A percentile compares a stretch with the other conserved stretches of the same genome.
Conservation (phyloP, 2,797 vertebrate genomes). For the Ptychobarbus kaznakovi region DNA sequence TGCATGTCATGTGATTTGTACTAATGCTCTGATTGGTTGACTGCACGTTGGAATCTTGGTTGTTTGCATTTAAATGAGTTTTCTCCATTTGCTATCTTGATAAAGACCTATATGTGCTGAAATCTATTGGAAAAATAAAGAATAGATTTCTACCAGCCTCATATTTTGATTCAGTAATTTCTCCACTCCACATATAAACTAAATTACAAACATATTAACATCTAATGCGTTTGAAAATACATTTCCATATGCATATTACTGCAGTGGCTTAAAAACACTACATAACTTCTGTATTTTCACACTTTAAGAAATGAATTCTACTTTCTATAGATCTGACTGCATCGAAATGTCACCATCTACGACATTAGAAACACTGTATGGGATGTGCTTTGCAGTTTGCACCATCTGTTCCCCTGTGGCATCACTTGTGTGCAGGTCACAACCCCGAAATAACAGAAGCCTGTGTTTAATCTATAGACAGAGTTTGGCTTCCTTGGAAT, state of each 20-base stretch:
- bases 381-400: neutral
- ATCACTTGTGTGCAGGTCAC: constrained; percentile 32
- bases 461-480: constrained; percentile 30
- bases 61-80: neutral
- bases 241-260: neutral
- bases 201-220: neutral
- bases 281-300: neutral
- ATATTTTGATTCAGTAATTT: neutral
- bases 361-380: neutral
- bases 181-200: neutral
- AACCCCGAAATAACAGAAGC: constrained; percentile 17
- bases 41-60: neutral
- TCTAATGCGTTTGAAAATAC: no score
- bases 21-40: neutral
- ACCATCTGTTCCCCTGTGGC: constrained; percentile 10
- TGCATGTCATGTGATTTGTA: neutral
- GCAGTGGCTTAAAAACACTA: neutral
- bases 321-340: neutral
- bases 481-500: constrained; percentile 11
- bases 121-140: neutral
- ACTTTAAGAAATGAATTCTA: neutral
- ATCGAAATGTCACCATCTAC: neutral
- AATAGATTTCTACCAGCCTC: neutral
- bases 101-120: neutral
- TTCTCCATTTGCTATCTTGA: neutral